phyloP scores from a whole-genome alignment of 2,888 invertebrate species.

The Ophioninae sp. region DNA sequence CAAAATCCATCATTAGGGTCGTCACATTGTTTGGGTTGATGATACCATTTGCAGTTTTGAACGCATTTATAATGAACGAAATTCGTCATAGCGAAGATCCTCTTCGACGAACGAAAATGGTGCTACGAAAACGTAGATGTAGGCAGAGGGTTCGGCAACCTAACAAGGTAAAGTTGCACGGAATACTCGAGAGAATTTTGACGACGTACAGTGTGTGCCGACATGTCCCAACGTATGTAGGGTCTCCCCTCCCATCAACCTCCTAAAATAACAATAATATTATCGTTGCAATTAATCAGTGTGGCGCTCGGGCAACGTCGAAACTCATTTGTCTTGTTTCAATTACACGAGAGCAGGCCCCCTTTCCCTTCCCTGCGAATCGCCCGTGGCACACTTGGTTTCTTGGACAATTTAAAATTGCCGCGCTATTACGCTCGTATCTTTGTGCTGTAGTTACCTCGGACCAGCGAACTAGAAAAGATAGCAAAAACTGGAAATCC shows the following conservation, averaged over 20 bases:
- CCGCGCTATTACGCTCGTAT: slow-evolving; percentile 40
- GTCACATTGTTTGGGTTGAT: background rate
- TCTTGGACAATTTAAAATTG: slow-evolving; percentile 54
- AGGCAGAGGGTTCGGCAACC: background rate
- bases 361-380: slow-evolving; percentile 2
- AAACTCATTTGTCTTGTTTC: slow-evolving; percentile 63
- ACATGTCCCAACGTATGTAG: slow-evolving; percentile 4
- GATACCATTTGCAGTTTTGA: background rate
- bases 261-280: slow-evolving; percentile 58
- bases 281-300: slow-evolving; percentile 61
- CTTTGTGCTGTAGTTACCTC: slow-evolving; percentile 42
- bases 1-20: background rate
- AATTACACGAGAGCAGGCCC: slow-evolving; percentile 56
- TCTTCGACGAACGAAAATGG: background rate
- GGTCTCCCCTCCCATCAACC: slow-evolving; percentile 22
- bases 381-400: slow-evolving; percentile 22
- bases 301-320: slow-evolving; percentile 50
- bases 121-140: background rate
- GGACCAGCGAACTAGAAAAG: slow-evolving; percentile 6
- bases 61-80: background rate
- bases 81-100: background rate
- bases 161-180: background rate
- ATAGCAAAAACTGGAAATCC: background rate
- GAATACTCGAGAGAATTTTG: background rate
- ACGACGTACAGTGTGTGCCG: background rate